Conservation (phyloP, 2,797 vertebrate genomes). For the Hydrolagus colliei region DNA sequence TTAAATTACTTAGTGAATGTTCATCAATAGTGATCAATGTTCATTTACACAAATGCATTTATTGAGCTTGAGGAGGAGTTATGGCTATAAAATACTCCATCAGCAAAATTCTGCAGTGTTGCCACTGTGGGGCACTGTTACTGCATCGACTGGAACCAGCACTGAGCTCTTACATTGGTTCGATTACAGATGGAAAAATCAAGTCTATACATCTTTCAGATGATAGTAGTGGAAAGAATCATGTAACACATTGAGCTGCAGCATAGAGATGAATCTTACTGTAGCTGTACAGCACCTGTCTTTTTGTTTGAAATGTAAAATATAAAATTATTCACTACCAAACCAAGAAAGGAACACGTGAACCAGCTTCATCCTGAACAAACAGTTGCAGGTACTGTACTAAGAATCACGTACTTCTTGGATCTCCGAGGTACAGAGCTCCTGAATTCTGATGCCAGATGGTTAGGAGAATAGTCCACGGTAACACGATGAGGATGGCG, state of each 20-base stretch:
- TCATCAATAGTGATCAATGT: no score
- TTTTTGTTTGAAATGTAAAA: neutral
- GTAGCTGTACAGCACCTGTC: neutral
- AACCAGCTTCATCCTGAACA: neutral
- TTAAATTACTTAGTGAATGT: no score
- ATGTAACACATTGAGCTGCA: no score
- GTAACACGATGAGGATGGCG: slow-evolving; percentile 75
- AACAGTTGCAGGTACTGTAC: neutral
- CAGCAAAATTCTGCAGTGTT: neutral
- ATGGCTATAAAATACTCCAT: neutral
- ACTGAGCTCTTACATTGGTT: neutral
- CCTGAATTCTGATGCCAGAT: slow-evolving; percentile 74
- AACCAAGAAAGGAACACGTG: neutral
- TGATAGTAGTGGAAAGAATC: neutral
- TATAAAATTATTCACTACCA: neutral
- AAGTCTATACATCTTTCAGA: neutral
- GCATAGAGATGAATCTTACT: no score
- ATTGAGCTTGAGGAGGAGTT: no score
- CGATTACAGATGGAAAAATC: neutral
- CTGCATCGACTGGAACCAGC: neutral
- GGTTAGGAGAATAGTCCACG: slow-evolving; percentile 78
- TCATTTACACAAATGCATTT: no score
- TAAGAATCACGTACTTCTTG: slow-evolving; percentile 51
- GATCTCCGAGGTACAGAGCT: slow-evolving; percentile 59
- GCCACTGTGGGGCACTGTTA: neutral